A percentile compares a stretch with the other conserved stretches of the same genome.
These are phyloP conservation scores for Drosophila trapezifrons DNA, from an alignment of 1,140 invertebrate genomes.

Conservation along the genomic window DNA sequence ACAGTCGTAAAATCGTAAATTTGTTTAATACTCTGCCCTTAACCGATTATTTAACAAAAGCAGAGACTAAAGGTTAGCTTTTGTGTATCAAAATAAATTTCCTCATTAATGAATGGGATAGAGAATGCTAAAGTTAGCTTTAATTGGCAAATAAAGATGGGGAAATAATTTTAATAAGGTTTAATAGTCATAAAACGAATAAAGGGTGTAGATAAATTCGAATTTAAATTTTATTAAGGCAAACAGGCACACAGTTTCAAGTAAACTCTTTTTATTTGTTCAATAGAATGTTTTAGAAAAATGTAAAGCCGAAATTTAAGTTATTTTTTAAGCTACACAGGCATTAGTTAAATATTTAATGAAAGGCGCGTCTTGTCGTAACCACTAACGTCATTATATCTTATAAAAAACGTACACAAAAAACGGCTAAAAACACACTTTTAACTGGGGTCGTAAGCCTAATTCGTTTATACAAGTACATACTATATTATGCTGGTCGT, in stretches of 20 bases:
- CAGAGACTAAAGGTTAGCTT: background rate
- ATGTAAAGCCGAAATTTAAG: conserved; percentile 1
- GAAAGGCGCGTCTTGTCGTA: conserved; percentile 7
- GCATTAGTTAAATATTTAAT: conserved; percentile 8
- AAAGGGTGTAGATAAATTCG: too few relatives aligned
- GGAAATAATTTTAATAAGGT: background rate
- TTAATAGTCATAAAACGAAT: too few relatives aligned
- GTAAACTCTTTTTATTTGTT: background rate
- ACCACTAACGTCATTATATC: conserved; percentile 3
- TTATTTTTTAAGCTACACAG: conserved; percentile 10
- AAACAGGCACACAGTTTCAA: background rate
- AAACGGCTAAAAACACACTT: conserved; percentile 17
- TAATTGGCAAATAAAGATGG: background rate
- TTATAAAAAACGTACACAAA: conserved; percentile 16
- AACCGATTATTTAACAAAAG: background rate
- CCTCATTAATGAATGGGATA: too few relatives aligned
- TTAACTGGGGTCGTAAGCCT: conserved; percentile 11
- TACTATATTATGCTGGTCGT: conserved; percentile 15
- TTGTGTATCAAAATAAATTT: too few relatives aligned
- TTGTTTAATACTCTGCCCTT: background rate
- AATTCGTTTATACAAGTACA: conserved; percentile 16
- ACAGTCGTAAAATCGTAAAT: conserved; percentile 7
- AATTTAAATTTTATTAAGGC: too few relatives aligned
- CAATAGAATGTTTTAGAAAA: conserved; percentile 14
- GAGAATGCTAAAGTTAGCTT: too few relatives aligned